Evolutionary conservation across 2,113 vertebrate genomes (phyloP), one percentile per base, ranked within the genome.

Genomic region (Tragelaphus strepsiceros): DNA sequence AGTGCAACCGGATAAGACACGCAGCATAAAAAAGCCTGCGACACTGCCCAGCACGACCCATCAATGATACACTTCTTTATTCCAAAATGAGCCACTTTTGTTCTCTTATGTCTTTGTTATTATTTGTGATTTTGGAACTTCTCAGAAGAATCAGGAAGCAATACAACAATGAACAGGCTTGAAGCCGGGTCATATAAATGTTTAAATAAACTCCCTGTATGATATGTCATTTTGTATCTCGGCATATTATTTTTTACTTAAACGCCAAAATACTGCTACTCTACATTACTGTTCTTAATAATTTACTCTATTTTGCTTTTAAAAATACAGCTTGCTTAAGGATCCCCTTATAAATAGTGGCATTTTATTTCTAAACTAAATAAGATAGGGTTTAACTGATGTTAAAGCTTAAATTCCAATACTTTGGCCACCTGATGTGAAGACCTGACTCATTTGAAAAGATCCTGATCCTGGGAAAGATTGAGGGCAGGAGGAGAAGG

Each of bases 261-360:
- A 64, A 35, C 82, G 10, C 26, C 2, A 13, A 77, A 91, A 95
- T 67, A 56, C 49, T 83, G 4, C 6, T 32, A 28, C 19, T 83
- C 3, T 51, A 53, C 16, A 46, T 93, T 49, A 67, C 74, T 91
- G 67, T 95, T 67, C 53, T 39, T 86, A 88, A 94, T 86, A 67
- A 82, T 86, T 90, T 74, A 64, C 16, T 90, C 11, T 51, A 43
- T 97, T 96, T 95, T 30, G 51, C 64, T 92, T 97, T 94, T 90
- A 43, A 94, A 90, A 85, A 46, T 83, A 84, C 35, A 49, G 17
- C 12, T 74, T 92, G 82, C 14, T 22, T 81, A 81, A 64, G 32
- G 9, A 53, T 46, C 17, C 3, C 53, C 10, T 19, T n/a, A 2
- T 28, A 49, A 58, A 14, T 11, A 88, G 9, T 56, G 26, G 3